These are phyloP conservation scores for Cariama cristata DNA, from an alignment of 2,113 vertebrate genomes.

Conservation along the genomic window DNA sequence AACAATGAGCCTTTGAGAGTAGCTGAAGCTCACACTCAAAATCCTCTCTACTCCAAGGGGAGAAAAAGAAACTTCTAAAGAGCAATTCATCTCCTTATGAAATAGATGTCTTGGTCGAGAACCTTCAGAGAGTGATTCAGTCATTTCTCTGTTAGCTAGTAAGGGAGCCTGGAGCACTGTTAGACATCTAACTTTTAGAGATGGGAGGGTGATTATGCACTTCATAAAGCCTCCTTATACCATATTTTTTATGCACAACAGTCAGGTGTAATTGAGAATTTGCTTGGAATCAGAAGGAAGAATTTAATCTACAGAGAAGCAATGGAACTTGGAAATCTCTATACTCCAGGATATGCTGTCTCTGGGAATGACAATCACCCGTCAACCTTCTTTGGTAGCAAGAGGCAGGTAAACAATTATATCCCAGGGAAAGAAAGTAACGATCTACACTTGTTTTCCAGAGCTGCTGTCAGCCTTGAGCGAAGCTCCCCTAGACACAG, in stretches of 20 bases:
- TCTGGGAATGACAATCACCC: not conserved
- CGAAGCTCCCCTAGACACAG: not conserved
- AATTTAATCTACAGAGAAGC: not conserved
- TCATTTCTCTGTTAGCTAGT: not conserved
- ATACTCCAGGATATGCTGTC: not conserved
- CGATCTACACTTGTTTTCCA: not conserved
- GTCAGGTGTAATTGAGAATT: not conserved
- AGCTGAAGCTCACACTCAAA: not conserved
- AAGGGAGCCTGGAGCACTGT: not conserved
- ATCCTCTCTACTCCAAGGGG: not conserved
- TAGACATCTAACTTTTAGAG: not conserved
- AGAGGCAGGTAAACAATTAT: not conserved
- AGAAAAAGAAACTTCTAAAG: not conserved
- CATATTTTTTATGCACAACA: not conserved
- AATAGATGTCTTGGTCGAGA: not conserved
- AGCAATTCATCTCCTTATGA: not conserved
- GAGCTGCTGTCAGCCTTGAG: not conserved
- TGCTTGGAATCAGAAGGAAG: not conserved
- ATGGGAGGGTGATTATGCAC: not conserved
- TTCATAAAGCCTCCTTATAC: not conserved
- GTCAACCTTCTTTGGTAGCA: not conserved
- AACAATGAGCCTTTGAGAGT: conserved; percentile 44
- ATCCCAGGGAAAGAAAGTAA: not conserved
- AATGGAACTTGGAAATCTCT: not conserved
- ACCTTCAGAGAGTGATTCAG: not conserved